phyloP scores from a whole-genome alignment of 2,113 vertebrate genomes.

The Anthoscopus minutus region DNA sequence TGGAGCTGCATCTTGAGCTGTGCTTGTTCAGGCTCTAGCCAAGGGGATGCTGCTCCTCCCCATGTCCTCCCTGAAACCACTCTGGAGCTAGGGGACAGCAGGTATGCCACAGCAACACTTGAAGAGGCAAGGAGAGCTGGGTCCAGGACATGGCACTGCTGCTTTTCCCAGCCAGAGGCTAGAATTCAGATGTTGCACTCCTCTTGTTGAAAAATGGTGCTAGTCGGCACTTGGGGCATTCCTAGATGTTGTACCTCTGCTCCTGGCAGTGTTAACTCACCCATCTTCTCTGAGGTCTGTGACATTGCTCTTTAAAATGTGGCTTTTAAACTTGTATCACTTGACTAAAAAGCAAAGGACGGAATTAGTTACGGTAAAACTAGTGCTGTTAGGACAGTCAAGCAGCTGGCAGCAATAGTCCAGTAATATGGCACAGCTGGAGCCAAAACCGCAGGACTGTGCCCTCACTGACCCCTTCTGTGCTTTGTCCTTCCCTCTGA shows the following conservation, averaged over 20 bases:
- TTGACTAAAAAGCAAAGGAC: not conserved
- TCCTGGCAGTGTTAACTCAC: not conserved
- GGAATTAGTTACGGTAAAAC: not conserved
- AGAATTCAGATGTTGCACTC: not conserved
- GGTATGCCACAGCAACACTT: rapidly evolving
- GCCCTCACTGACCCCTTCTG: not conserved
- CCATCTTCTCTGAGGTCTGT: too few relatives aligned
- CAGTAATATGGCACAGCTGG: not conserved
- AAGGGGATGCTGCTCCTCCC: not conserved
- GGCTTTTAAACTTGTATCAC: not conserved
- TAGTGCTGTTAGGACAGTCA: too few relatives aligned
- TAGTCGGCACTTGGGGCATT: not conserved
- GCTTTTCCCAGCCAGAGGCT: rapidly evolving
- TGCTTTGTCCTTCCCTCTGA: rapidly evolving
- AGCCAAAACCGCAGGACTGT: not conserved
- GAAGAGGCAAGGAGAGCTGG: not conserved
- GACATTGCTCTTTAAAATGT: not conserved
- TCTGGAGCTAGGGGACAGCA: not conserved
- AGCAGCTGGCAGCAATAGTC: not conserved
- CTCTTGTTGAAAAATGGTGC: not conserved
- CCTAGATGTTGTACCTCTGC: not conserved
- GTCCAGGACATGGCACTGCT: not conserved
- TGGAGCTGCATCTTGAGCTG: not conserved
- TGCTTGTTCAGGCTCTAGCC: not conserved
- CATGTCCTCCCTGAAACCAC: not conserved